Evolutionary conservation across 2,888 invertebrate genomes (phyloP), one percentile per base, ranked within the genome.

Genomic region (Molanna angustata): DNA sequence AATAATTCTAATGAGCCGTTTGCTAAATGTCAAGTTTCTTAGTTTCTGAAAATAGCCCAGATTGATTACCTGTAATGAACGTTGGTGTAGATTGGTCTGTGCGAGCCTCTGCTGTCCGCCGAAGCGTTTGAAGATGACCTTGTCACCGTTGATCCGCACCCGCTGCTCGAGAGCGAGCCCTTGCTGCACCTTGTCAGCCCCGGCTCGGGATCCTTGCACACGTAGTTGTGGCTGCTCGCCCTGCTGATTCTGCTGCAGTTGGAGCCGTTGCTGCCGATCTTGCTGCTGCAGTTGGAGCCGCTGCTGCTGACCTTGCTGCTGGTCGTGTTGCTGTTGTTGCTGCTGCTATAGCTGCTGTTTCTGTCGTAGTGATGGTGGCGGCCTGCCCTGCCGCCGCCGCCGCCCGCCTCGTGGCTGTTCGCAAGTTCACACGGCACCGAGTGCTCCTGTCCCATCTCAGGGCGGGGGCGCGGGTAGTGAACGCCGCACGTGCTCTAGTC

Each of bases 1-100:
- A 27, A 27, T 7, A 27, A 27, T 27, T 11, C 27, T 7, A 27
- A 11, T 11, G 6, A n/a, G 27, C 11, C 27, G 27, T 27, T 27
- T 6, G 27, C 27, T 27, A 6, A 27, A 27, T 27, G 6, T 27
- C 6, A 27, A 27, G 11, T 27, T 11, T 27, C 27, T 7, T 27
- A 27, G 11, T 7, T 27, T 27, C 6, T 27, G 11, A 7, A 11
- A 27, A 27, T 27, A 27, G 6, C 27, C 11, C 11, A 7, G 6
- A 7, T n/a, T 47, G 11, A 13, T 42, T 44, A 50, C 45, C 52
- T 50, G 64, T 76, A 77, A 61, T 76, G 73, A 59, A 73, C 72
- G 72, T 77, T 74, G 63, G 76, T 77, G 66, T 77, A 78, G 40
- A 78, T 61, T 3, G 74, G 73, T 7, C 49, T 39, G 6, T 37